Conservation (phyloP, 1,140 invertebrate species). For the Procambarus clarkii region DNA sequence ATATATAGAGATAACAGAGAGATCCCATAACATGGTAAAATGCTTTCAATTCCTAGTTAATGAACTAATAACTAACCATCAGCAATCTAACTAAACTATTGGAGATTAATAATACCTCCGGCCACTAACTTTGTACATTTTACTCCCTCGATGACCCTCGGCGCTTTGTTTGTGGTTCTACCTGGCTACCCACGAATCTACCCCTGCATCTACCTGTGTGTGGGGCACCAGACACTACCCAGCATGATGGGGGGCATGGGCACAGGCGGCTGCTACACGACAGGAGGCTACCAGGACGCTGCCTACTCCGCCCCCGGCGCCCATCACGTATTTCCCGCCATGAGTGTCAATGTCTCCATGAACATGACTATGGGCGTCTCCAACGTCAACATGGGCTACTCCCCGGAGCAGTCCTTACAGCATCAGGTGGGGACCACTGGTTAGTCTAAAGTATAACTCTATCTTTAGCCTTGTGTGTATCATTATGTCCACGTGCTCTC, state of each 20-base stretch:
- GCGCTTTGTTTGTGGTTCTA: too few relatives aligned
- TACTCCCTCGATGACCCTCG: background rate
- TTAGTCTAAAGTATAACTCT: too few relatives aligned
- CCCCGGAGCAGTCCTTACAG: conserved; percentile 77
- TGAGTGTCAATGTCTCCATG: conserved; percentile 98
- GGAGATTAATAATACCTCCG: too few relatives aligned
- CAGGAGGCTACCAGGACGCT: conserved; percentile 72
- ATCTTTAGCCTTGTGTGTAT: too few relatives aligned
- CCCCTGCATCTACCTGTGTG: background rate
- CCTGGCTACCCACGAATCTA: background rate
- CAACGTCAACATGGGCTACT: conserved; percentile 81
- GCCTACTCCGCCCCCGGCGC: conserved; percentile 41
- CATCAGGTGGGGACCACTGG: conserved; percentile 74
- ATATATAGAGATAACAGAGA: too few relatives aligned
- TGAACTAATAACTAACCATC: too few relatives aligned
- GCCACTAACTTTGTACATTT: background rate
- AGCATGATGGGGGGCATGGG: conserved; percentile 72
- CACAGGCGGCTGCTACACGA: conserved; percentile 73
- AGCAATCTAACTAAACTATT: too few relatives aligned
- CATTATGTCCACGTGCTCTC: background rate
- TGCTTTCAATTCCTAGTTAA: too few relatives aligned
- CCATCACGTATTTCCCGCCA: conserved; percentile 83
- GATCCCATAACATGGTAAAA: too few relatives aligned
- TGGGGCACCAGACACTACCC: conserved; percentile 39
- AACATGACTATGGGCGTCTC: conserved; percentile 92